phyloP scores from a whole-genome alignment of 2,888 invertebrate genomes.

The Clitarchus hookeri region DNA sequence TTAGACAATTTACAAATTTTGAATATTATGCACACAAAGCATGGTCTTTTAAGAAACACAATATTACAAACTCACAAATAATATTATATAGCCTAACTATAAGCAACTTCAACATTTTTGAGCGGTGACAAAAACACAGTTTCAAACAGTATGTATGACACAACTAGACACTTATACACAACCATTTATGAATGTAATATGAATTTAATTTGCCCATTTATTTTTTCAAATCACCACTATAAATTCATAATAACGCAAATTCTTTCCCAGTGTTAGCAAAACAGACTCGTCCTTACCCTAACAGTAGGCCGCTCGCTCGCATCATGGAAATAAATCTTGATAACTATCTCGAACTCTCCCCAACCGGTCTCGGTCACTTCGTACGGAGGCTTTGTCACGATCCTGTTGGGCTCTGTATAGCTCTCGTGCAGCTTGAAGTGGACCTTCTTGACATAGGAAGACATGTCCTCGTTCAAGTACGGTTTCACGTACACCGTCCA shows the following conservation, averaged over 20 bases:
- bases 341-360: conserved; percentile 99
- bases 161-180: too few relatives aligned
- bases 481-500: conserved; percentile 98
- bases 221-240: not conserved
- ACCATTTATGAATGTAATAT: too few relatives aligned
- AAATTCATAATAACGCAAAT: not conserved
- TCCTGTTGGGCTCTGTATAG: conserved; percentile 91
- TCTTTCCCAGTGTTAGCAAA: too few relatives aligned
- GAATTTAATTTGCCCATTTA: too few relatives aligned
- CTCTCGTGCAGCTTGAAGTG: conserved; percentile 98
- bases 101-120: too few relatives aligned
- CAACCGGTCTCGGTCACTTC: conserved; percentile 98
- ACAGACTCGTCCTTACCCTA: conserved; percentile 52
- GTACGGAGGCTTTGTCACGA: conserved; percentile 93
- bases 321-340: conserved; percentile 97
- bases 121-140: too few relatives aligned
- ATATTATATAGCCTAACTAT: too few relatives aligned
- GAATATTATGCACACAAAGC: too few relatives aligned
- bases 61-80: too few relatives aligned
- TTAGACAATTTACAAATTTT: too few relatives aligned
- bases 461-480: conserved; percentile 91
- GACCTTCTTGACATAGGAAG: conserved; percentile 90
- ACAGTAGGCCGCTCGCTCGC: conserved; percentile 88
- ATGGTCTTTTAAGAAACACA: too few relatives aligned
- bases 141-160: too few relatives aligned